phyloP scores from a whole-genome alignment of 1,140 invertebrate species.

The Magallana gigas region DNA sequence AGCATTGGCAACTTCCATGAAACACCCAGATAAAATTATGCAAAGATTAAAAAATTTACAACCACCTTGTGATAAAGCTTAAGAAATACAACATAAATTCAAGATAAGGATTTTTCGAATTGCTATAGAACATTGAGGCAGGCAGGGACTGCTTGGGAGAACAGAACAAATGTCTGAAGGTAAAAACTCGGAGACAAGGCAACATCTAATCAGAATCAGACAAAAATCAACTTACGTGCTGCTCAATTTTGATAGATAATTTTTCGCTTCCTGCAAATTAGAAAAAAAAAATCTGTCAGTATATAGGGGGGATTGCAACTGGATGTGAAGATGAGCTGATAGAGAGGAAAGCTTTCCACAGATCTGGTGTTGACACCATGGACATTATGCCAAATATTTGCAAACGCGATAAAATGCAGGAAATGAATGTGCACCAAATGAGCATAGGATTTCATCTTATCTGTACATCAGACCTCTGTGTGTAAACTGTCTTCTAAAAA shows the following conservation, averaged over 20 bases:
- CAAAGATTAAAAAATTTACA: slow-evolving; percentile 22
- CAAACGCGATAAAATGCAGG: slow-evolving; percentile 17
- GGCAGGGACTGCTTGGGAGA: background rate
- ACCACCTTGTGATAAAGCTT: slow-evolving; percentile 29
- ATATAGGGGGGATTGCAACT: background rate
- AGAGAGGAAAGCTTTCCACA: slow-evolving; percentile 19
- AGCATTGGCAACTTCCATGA: slow-evolving; percentile 11
- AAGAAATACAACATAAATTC: slow-evolving; percentile 31
- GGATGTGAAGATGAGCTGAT: slow-evolving; percentile 30
- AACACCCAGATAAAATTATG: slow-evolving; percentile 36
- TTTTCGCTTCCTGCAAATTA: slow-evolving; percentile 53
- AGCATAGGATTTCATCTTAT: slow-evolving; percentile 15
- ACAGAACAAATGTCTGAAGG: background rate
- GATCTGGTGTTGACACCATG: slow-evolving; percentile 32
- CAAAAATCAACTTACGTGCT: slow-evolving; percentile 49
- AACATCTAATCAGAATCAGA: slow-evolving; percentile 30
- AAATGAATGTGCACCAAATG: slow-evolving; percentile 20
- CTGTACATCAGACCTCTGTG: slow-evolving; percentile 8
- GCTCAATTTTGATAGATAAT: slow-evolving; percentile 49
- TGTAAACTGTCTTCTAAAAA: slow-evolving; percentile 12
- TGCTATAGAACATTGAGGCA: background rate
- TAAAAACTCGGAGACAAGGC: slow-evolving; percentile 32
- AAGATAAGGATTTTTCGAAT: slow-evolving; percentile 26
- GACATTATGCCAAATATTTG: slow-evolving; percentile 34
- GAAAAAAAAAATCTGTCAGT: slow-evolving; percentile 36